These are phyloP conservation scores for Ptiloglossa arizonensis DNA, from an alignment of 1,140 invertebrate genomes.

Conservation along the genomic window DNA sequence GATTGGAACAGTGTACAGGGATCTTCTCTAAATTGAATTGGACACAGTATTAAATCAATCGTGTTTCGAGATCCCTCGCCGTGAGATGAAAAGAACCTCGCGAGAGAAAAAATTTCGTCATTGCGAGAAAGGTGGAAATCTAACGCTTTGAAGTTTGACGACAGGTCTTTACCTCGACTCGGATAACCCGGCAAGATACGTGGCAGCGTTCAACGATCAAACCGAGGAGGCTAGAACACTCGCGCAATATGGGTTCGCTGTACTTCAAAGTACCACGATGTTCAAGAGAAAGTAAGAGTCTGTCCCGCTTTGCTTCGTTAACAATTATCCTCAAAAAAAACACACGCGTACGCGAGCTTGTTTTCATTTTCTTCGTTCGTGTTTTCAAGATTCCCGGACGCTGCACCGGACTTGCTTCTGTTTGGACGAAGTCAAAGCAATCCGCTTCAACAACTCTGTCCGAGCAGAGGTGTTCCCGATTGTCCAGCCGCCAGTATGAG, in stretches of 20 bases:
- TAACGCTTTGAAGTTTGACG: constrained; percentile 43
- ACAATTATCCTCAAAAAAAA: too few relatives aligned
- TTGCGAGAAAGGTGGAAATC: not conserved
- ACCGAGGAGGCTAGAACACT: constrained; percentile 84
- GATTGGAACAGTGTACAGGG: too few relatives aligned
- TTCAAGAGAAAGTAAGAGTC: constrained; percentile 62
- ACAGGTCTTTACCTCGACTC: constrained; percentile 85
- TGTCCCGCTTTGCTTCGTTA: constrained; percentile 28
- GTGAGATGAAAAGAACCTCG: too few relatives aligned
- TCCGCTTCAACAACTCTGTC: constrained; percentile 84
- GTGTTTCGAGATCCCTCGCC: too few relatives aligned
- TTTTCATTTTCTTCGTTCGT: too few relatives aligned
- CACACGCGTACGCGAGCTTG: too few relatives aligned
- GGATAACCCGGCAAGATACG: constrained; percentile 87
- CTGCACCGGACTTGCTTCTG: constrained; percentile 62
- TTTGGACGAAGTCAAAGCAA: constrained; percentile 55
- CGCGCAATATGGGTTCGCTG: constrained; percentile 87
- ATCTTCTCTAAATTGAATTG: too few relatives aligned
- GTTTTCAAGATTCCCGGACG: constrained; percentile 65
- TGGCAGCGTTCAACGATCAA: constrained; percentile 89
- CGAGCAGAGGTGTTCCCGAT: constrained; percentile 83
- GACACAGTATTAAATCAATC: too few relatives aligned
- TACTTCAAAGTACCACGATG: constrained; percentile 82
- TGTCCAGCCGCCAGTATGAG: constrained; percentile 83
- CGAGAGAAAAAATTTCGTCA: too few relatives aligned